phyloP scores from a whole-genome alignment of 2,797 vertebrate species.

The Acanthis flammea region DNA sequence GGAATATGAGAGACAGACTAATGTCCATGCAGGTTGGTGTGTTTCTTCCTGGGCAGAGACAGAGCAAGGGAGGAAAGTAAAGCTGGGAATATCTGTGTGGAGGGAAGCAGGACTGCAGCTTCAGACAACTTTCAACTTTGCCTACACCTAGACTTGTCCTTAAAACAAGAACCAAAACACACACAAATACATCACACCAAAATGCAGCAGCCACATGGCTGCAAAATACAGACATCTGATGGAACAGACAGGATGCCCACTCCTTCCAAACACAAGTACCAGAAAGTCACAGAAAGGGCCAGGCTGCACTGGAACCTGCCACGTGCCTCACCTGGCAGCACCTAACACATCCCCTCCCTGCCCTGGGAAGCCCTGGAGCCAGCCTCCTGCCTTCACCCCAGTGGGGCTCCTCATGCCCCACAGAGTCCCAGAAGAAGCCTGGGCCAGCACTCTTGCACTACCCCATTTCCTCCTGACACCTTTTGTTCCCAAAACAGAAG shows the following conservation, averaged over 20 bases:
- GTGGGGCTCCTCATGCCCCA: rapidly evolving
- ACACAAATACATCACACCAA: background rate
- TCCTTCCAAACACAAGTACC: background rate
- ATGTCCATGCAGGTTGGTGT: background rate
- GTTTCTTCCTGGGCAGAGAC: background rate
- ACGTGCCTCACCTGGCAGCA: background rate
- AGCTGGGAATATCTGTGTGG: rapidly evolving
- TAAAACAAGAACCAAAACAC: background rate
- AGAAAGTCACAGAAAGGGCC: background rate
- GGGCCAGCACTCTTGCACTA: background rate
- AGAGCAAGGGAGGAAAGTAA: background rate
- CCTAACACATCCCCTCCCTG: background rate
- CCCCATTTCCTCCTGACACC: background rate
- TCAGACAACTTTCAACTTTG: background rate
- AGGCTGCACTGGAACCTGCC: background rate
- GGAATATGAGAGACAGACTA: background rate
- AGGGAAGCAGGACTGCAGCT: background rate
- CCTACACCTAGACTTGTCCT: background rate
- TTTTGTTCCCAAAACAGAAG: background rate
- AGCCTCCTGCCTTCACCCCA: background rate
- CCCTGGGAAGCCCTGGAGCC: rapidly evolving
- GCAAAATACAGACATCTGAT: background rate
- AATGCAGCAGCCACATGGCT: background rate
- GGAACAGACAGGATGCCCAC: background rate
- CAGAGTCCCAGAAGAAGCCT: background rate